Conservation (phyloP, 35 echinoderm and acorn worm species). For the Strongylocentrotus purpuratus region DNA sequence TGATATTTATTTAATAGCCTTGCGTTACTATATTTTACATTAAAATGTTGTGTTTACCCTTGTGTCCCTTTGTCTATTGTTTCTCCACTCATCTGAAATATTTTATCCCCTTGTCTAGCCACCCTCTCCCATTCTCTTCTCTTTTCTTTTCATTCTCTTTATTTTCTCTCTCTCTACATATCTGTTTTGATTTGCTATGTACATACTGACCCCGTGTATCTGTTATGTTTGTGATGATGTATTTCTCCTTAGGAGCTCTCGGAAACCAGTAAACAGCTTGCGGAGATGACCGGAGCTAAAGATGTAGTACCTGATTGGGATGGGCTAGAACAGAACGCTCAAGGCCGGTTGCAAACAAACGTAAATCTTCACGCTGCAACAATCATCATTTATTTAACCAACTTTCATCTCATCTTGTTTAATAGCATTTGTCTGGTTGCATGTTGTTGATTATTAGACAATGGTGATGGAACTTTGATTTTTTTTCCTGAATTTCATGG, state of each 20-base stretch:
- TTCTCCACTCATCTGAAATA: neutral
- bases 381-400: neutral
- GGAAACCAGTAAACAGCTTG: slow-evolving; percentile 99
- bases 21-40: too few species aligned
- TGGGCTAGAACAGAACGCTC: slow-evolving; percentile 58
- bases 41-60: too few species aligned
- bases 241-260: slow-evolving; percentile 78
- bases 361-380: slow-evolving; percentile 34
- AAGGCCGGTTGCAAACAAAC: slow-evolving; percentile 13
- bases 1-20: too few species aligned
- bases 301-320: slow-evolving; percentile 85
- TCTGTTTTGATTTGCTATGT: slow-evolving; percentile 43
- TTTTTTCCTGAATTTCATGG: neutral
- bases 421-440: neutral
- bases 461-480: neutral
- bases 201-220: neutral
- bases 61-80: neutral
- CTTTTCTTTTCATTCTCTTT: too few species aligned
- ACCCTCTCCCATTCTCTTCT: neutral
- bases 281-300: slow-evolving; percentile 91
- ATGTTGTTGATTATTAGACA: slow-evolving; percentile 15
- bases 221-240: slow-evolving; percentile 45
- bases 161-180: neutral
- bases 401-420: neutral
- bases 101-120: neutral